These are phyloP conservation scores for Meteorus cinctellus DNA, from an alignment of 2,888 invertebrate species.

Conservation along the genomic window DNA sequence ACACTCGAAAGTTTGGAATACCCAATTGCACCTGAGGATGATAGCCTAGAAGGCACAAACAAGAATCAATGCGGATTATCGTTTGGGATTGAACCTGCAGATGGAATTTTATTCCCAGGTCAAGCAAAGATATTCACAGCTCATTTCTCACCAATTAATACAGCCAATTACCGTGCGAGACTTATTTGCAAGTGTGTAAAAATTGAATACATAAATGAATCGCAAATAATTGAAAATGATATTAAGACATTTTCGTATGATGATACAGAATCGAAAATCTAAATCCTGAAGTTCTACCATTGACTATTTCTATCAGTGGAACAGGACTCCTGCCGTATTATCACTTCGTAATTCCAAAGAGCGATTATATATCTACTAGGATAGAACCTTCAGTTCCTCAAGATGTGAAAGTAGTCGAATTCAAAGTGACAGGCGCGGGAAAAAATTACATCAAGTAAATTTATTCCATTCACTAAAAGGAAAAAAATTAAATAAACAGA, in stretches of 20 bases:
- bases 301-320: slow-evolving; percentile 74
- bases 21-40: not conserved
- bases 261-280: slow-evolving; percentile 74
- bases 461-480: not conserved
- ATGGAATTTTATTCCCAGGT: slow-evolving; percentile 73
- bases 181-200: slow-evolving; percentile 73
- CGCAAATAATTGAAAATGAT: not conserved
- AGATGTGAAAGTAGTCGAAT: slow-evolving; percentile 78
- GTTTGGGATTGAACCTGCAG: slow-evolving; percentile 76
- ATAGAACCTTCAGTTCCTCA: slow-evolving; percentile 69
- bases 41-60: slow-evolving; percentile 57
- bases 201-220: not conserved
- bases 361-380: slow-evolving; percentile 77
- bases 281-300: slow-evolving; percentile 67
- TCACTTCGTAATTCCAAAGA: slow-evolving; percentile 81
- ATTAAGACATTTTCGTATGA: slow-evolving; percentile 16
- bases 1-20: not conserved
- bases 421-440: slow-evolving; percentile 79
- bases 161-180: slow-evolving; percentile 75
- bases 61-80: slow-evolving; percentile 66
- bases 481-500: slow-evolving; percentile 16
- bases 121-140: slow-evolving; percentile 73
- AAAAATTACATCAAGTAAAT: slow-evolving; percentile 74
- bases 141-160: slow-evolving; percentile 77
- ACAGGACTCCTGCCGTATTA: slow-evolving; percentile 81